These are phyloP conservation scores for Entomobrya proxima DNA, from an alignment of 2,888 invertebrate species.

Conservation along the genomic window DNA sequence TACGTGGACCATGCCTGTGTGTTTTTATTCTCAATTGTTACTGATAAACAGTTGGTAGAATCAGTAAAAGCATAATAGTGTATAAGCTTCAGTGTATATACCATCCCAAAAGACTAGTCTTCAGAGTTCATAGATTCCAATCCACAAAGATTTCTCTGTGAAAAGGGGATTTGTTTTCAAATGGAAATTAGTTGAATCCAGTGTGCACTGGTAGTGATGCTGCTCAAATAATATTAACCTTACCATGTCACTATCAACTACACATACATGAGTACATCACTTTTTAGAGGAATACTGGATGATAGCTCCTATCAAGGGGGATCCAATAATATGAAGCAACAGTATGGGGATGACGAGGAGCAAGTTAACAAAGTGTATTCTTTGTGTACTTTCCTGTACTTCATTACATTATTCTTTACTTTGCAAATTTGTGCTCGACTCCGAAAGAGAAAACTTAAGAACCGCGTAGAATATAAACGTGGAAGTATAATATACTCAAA, in stretches of 20 bases:
- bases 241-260: not conserved
- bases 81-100: not conserved
- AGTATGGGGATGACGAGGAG: not conserved
- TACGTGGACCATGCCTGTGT: not conserved
- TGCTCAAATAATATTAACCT: not conserved
- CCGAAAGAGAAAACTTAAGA: not conserved
- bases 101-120: conserved; percentile 2
- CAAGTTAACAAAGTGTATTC: not conserved
- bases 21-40: not conserved
- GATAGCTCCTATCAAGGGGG: not conserved
- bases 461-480: not conserved
- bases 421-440: conserved; percentile 2
- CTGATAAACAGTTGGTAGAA: not conserved
- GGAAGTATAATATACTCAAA: not conserved
- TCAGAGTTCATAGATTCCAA: conserved; percentile 37
- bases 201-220: not conserved
- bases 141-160: conserved; percentile 40
- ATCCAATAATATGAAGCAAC: not conserved
- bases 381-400: not conserved
- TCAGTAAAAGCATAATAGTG: not conserved
- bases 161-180: conserved; percentile 58
- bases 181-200: conserved; percentile 51
- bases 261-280: too few relatives aligned
- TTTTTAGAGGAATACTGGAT: not conserved
- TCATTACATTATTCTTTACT: conserved; percentile 9